Percentiles rank a stretch among this genome's conserved stretches.
These are phyloP conservation scores for Vannuccia rotundouncinata DNA, from an alignment of 2,888 invertebrate genomes.

Conservation along the genomic window DNA sequence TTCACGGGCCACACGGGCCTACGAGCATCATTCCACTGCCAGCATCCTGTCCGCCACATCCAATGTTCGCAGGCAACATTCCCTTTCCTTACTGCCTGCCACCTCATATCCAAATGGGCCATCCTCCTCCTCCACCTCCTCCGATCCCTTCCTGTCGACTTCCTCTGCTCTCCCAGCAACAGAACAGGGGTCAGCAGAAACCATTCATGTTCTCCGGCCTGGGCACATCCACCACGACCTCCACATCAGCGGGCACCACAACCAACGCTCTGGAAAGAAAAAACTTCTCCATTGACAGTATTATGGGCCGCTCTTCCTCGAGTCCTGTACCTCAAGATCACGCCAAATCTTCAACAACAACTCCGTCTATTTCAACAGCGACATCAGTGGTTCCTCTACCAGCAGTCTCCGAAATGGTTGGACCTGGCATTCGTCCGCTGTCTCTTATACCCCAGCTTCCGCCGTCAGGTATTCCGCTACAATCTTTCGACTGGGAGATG, in stretches of 20 bases:
- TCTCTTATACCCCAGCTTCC: neutral
- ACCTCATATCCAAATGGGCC: neutral
- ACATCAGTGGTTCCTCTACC: neutral
- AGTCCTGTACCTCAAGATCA: neutral
- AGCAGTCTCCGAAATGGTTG: neutral
- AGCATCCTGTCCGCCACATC: neutral
- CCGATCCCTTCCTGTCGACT: neutral
- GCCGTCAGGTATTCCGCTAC: neutral
- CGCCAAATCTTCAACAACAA: neutral
- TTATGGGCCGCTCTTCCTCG: neutral
- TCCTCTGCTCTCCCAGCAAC: neutral
- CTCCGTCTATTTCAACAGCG: neutral
- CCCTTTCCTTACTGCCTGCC: slow-evolving; percentile 6
- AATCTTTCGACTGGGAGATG: neutral
- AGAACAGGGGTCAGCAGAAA: neutral
- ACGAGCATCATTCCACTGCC: neutral
- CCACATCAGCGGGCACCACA: neutral
- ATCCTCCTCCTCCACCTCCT: neutral
- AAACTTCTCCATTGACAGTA: slow-evolving; percentile 1
- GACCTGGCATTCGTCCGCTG: neutral
- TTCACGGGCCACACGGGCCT: neutral
- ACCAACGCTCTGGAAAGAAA: neutral
- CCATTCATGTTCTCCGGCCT: neutral
- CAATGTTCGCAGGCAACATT: neutral
- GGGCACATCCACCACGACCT: neutral